These are phyloP conservation scores for Ornithoptera priamus DNA, from an alignment of 2,888 invertebrate genomes.

Conservation along the genomic window DNA sequence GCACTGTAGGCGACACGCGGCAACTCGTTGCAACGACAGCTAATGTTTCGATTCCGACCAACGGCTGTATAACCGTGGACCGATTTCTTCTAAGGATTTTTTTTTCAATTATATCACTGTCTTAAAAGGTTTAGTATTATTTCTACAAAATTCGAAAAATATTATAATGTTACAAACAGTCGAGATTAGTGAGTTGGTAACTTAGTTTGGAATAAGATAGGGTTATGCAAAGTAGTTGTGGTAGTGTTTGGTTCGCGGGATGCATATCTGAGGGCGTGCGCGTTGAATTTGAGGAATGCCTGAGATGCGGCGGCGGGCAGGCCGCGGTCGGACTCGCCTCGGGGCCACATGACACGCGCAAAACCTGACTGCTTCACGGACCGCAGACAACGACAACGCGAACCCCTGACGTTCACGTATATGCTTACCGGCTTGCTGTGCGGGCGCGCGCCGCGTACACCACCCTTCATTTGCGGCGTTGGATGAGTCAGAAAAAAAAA, in stretches of 20 bases:
- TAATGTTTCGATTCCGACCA: slow-evolving; percentile 70
- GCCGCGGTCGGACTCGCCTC: slow-evolving; percentile 50
- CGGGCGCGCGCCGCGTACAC: slow-evolving; percentile 59
- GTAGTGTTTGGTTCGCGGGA: slow-evolving; percentile 59
- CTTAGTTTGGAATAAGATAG: slow-evolving; percentile 42
- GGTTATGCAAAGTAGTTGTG: slow-evolving; percentile 69
- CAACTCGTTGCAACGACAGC: slow-evolving; percentile 62
- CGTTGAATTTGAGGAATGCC: slow-evolving; percentile 71
- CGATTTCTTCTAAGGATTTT: slow-evolving; percentile 54
- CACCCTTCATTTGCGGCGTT: slow-evolving; percentile 67
- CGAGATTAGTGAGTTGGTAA: background rate
- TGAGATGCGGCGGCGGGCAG: slow-evolving; percentile 54
- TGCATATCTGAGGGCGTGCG: slow-evolving; percentile 71
- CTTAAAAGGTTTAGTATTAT: background rate
- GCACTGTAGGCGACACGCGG: slow-evolving; percentile 64
- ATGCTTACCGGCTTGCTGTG: slow-evolving; percentile 61
- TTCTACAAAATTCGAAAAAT: background rate
- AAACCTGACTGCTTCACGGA: slow-evolving; percentile 22
- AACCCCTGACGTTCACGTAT: slow-evolving; percentile 35
- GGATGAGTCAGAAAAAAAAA: slow-evolving; percentile 72
- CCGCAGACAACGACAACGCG: slow-evolving; percentile 27
- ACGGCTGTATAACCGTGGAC: slow-evolving; percentile 57
- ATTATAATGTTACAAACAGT: slow-evolving; percentile 1
- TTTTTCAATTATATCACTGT: slow-evolving; percentile 39
- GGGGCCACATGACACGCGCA: slow-evolving; percentile 28